A percentile compares a stretch with the other conserved stretches of the same genome.
Evolutionary conservation across 2,888 invertebrate genomes (phyloP).

Genomic region (Polylopha cassiicola): DNA sequence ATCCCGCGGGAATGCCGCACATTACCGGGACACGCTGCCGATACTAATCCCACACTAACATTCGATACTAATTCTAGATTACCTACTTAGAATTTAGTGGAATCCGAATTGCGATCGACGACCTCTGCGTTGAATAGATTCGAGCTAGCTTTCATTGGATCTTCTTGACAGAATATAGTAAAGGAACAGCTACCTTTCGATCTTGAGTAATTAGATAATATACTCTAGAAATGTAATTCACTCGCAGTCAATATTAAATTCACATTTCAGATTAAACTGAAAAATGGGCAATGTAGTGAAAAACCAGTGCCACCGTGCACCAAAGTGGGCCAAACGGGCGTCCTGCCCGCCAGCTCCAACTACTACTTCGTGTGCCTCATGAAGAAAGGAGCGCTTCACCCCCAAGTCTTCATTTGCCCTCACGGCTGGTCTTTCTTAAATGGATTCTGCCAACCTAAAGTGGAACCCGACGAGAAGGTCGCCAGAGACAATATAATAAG

Average conservation of each 20-base stretch:
- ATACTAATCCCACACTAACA: background rate
- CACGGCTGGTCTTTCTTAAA: constrained; percentile 64
- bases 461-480: constrained; percentile 28
- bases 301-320: constrained; percentile 53
- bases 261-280: constrained; percentile 48
- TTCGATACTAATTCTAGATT: too few species aligned
- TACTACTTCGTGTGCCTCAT: constrained; percentile 64
- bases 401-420: constrained; percentile 67
- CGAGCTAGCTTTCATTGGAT: too few species aligned
- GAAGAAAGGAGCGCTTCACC: constrained; percentile 41
- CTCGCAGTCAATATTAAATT: background rate
- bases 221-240: too few species aligned
- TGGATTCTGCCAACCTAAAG: constrained; percentile 54
- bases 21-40: constrained; percentile 9
- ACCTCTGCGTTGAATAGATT: too few species aligned
- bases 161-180: too few species aligned
- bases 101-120: too few species aligned
- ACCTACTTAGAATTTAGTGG: too few species aligned
- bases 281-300: constrained; percentile 52
- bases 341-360: constrained; percentile 46
- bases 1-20: constrained; percentile 4
- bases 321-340: constrained; percentile 51
- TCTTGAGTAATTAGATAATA: too few species aligned
- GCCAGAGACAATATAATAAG: too few species aligned
- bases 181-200: too few species aligned